Evolutionary conservation across 2,113 vertebrate species (phyloP), one percentile per base, ranked within the genome.

Genomic region (Tinamus guttatus): DNA sequence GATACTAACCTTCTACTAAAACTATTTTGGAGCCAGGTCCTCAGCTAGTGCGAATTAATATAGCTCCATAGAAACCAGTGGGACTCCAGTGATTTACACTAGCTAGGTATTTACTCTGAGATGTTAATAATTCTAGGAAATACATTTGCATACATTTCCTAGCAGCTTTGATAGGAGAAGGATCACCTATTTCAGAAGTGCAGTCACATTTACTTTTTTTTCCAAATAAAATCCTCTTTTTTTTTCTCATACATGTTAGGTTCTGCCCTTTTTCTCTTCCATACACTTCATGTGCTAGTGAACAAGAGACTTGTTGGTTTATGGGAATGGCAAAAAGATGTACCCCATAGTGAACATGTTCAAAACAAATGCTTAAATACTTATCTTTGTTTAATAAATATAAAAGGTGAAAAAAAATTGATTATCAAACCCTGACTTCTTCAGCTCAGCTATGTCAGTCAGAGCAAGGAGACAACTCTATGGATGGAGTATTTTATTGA

Each of bases 21-120:
- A n/a, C 43, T 95, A 81, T 84, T 87, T 90, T 62, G 88, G 49
- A 45, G 74, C 21, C 75, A 87, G 58, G 76, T 52, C 74, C 67
- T 87, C 86, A 92, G 67, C 58, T 67, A 79, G 19, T 1, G 3
- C 36, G 89, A 92, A 93, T 89, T 90, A 79, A 79, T 59, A 89
- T 81, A 86, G 65, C 87, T 94, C 85, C 47, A 67, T 13, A 65
- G 77, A 88, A 97, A 94, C 27, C 36, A 45, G 36, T 38, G 36
- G 30, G 63, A 70, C 90, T 82, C 49, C 34, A 60, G 43, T 34
- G 65, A 84, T 93, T 96, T 90, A 93, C 92, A 95, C 85, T 65
- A 93, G 64, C 79, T 91, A 78, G 91, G 34, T 16, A 81, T 62
- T n/a, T 27, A 58, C 34, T 38, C 85, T 58, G 85, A 86, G 77